phyloP scores from a whole-genome alignment of 1,140 invertebrate species.

The Batillaria attramentaria region DNA sequence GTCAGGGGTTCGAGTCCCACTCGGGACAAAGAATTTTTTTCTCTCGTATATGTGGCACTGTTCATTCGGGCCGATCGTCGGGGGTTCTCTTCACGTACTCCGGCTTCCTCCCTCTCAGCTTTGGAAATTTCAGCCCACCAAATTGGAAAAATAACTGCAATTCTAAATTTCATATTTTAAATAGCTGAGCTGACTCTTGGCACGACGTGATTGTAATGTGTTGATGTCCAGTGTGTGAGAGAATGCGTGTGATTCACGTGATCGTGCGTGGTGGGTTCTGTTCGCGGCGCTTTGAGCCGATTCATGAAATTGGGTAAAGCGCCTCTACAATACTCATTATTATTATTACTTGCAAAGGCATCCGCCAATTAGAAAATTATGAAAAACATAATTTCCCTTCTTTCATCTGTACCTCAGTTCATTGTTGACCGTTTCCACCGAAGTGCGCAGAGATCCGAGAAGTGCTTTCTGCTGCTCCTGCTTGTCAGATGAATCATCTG shows the following conservation, averaged over 20 bases:
- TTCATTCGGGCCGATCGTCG: too few relatives aligned
- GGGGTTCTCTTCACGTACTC: too few relatives aligned
- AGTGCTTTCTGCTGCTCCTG: slow-evolving; percentile 15
- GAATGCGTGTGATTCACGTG: too few relatives aligned
- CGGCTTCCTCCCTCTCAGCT: too few relatives aligned
- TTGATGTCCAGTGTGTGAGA: too few relatives aligned
- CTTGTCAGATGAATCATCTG: not conserved
- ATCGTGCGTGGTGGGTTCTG: not conserved
- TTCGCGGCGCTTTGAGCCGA: not conserved
- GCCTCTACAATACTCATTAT: not conserved
- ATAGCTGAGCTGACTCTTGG: too few relatives aligned
- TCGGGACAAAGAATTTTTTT: too few relatives aligned
- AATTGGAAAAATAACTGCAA: too few relatives aligned
- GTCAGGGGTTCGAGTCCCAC: too few relatives aligned
- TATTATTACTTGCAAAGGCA: not conserved
- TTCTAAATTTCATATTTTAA: not conserved
- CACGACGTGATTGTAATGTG: too few relatives aligned
- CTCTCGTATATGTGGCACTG: too few relatives aligned
- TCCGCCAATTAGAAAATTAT: not conserved
- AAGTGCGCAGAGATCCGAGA: slow-evolving; percentile 6
- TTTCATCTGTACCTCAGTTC: slow-evolving; percentile 10
- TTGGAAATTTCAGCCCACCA: too few relatives aligned
- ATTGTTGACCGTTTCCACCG: slow-evolving; percentile 19
- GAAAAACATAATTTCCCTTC: not conserved
- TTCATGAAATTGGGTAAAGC: not conserved